Percentiles rank a stretch among this genome's conserved stretches.
Evolutionary conservation across 2,113 vertebrate genomes (phyloP).

Genomic region (Gopherus flavomarginatus): DNA sequence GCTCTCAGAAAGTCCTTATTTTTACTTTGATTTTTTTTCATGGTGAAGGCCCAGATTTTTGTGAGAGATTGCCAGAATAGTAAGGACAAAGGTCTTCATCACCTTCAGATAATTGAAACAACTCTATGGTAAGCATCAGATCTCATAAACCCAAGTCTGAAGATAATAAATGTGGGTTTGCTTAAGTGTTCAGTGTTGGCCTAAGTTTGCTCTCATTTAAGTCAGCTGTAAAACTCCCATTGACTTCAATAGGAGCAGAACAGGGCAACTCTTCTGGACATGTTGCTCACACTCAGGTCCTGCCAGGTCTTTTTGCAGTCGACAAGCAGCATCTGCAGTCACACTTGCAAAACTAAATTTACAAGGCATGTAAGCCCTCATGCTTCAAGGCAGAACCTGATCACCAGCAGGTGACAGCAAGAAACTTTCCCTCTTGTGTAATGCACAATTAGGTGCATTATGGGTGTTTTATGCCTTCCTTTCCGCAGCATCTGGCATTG

Average conservation of each 20-base stretch:
- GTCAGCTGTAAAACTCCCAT: background rate
- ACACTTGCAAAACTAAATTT: accelerated
- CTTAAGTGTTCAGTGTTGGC: background rate
- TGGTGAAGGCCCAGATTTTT: background rate
- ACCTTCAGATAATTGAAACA: background rate
- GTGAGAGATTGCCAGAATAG: background rate
- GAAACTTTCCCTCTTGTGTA: background rate
- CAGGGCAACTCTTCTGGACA: background rate
- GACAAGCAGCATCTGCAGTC: background rate
- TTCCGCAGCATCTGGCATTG: background rate
- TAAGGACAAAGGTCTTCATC: background rate
- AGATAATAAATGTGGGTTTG: background rate
- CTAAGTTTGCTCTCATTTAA: accelerated
- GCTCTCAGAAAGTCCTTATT: background rate
- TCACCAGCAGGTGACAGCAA: background rate
- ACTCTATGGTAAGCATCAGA: background rate
- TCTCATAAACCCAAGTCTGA: background rate
- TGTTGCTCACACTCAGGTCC: background rate
- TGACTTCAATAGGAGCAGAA: accelerated
- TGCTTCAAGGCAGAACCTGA: background rate
- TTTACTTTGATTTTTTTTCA: background rate
- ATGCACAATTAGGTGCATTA: accelerated
- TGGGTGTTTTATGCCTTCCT: constrained; percentile 17
- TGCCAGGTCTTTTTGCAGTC: background rate
- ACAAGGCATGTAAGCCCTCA: accelerated